phyloP scores from a whole-genome alignment of 2,888 invertebrate species.

The Drosophila pegasa region DNA sequence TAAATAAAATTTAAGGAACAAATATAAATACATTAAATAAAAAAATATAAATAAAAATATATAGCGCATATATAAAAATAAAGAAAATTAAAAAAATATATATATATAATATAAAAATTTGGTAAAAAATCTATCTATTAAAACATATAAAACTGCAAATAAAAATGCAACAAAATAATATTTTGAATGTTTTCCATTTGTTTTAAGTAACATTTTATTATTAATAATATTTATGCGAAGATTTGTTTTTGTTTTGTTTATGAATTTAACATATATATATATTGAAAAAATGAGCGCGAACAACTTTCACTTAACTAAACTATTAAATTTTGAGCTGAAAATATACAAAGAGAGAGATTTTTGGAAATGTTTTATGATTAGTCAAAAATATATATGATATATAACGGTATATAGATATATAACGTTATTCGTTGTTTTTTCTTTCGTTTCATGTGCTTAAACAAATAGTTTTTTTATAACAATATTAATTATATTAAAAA shows the following conservation, averaged over 20 bases:
- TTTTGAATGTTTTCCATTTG: constrained; percentile 38
- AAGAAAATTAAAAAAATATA: constrained; percentile 4
- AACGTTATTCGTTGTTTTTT: constrained; percentile 23
- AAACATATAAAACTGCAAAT: constrained; percentile 43
- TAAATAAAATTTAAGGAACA: neutral
- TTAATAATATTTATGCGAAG: constrained; percentile 48
- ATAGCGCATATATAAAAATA: neutral
- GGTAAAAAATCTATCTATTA: constrained; percentile 1
- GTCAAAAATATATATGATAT: constrained; percentile 43
- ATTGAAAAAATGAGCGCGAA: constrained; percentile 50
- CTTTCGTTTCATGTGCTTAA: constrained; percentile 47
- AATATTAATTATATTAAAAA: constrained; percentile 53
- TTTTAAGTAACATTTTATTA: constrained; percentile 64
- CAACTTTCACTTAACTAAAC: constrained; percentile 53
- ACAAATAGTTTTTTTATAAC: constrained; percentile 33
- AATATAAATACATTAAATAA: neutral
- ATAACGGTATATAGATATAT: constrained; percentile 8
- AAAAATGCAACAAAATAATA: constrained; percentile 37
- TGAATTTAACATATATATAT: constrained; percentile 44
- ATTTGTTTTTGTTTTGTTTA: constrained; percentile 31
- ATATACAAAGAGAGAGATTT: constrained; percentile 78
- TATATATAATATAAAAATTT: neutral
- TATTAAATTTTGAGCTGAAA: constrained; percentile 82
- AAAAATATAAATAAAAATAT: neutral
- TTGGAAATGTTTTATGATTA: constrained; percentile 61